Evolutionary conservation across 2,113 vertebrate genomes (phyloP).

Genomic region (Laterallus jamaicensis): DNA sequence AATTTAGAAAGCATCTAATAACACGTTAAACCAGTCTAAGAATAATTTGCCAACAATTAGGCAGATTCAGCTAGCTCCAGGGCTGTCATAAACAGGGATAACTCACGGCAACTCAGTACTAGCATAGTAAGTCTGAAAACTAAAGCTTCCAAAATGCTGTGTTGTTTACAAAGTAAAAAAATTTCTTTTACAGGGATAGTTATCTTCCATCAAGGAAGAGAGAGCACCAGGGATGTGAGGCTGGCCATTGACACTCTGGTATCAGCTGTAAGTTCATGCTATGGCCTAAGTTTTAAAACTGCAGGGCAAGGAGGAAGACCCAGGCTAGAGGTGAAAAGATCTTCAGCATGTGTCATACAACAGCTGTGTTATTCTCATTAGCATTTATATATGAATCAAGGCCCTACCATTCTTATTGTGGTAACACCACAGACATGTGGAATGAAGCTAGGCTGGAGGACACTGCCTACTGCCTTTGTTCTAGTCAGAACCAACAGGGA

Average conservation of each 20-base stretch:
- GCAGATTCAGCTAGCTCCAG: not conserved
- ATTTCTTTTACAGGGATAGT: not conserved
- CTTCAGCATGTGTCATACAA: not conserved
- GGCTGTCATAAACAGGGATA: not conserved
- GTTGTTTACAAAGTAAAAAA: not conserved
- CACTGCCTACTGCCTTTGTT: not conserved
- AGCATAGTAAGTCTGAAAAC: not conserved
- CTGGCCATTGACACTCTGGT: not conserved
- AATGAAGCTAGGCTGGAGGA: not conserved
- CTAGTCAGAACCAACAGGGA: not conserved
- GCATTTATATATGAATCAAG: not conserved
- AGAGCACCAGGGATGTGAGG: not conserved
- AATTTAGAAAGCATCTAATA: conserved; percentile 22
- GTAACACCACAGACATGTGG: not conserved
- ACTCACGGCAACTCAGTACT: not conserved
- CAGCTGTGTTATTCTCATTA: not conserved
- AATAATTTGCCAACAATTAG: conserved; percentile 2
- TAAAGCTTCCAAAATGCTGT: not conserved
- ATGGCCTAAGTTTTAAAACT: not conserved
- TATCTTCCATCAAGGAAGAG: not conserved
- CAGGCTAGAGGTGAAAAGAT: not conserved
- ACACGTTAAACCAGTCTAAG: not conserved
- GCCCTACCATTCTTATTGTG: not conserved
- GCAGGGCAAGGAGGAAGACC: not conserved
- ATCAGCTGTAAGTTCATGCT: not conserved